Percentiles rank a stretch among this genome's conserved stretches.
These are phyloP conservation scores for Puma concolor DNA, from an alignment of 2,113 vertebrate genomes.

Conservation along the genomic window DNA sequence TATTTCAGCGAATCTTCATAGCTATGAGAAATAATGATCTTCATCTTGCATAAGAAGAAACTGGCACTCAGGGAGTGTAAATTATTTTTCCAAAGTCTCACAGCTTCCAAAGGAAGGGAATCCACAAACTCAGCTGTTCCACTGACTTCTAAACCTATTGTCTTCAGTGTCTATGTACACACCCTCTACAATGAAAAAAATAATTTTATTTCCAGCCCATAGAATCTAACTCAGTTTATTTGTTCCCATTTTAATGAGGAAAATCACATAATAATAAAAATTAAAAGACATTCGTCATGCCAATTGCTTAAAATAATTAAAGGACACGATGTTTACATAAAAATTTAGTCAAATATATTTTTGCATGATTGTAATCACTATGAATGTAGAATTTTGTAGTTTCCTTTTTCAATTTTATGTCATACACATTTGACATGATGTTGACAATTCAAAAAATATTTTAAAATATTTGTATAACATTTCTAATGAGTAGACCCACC, in stretches of 20 bases:
- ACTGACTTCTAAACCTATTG: neutral
- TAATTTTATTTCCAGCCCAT: neutral
- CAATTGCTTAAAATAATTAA: neutral
- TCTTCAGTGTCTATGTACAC: neutral
- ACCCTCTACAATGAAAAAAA: neutral
- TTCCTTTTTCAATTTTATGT: neutral
- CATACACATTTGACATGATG: neutral
- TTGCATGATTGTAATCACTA: neutral
- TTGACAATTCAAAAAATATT: neutral
- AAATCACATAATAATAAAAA: slow-evolving; percentile 7
- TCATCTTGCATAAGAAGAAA: neutral
- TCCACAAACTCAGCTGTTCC: neutral
- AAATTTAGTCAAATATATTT: slow-evolving; percentile 19
- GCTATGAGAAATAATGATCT: neutral
- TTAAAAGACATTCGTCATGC: neutral
- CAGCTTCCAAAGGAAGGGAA: neutral
- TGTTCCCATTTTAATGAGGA: neutral
- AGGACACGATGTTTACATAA: neutral
- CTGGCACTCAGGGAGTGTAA: neutral
- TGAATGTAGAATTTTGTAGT: neutral
- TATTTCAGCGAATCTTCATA: neutral
- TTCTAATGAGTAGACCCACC: neutral
- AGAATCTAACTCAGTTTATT: neutral
- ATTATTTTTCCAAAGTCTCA: neutral
- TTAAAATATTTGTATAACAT: neutral